phyloP scores from a whole-genome alignment of 2,888 invertebrate species.

The Mantis religiosa region DNA sequence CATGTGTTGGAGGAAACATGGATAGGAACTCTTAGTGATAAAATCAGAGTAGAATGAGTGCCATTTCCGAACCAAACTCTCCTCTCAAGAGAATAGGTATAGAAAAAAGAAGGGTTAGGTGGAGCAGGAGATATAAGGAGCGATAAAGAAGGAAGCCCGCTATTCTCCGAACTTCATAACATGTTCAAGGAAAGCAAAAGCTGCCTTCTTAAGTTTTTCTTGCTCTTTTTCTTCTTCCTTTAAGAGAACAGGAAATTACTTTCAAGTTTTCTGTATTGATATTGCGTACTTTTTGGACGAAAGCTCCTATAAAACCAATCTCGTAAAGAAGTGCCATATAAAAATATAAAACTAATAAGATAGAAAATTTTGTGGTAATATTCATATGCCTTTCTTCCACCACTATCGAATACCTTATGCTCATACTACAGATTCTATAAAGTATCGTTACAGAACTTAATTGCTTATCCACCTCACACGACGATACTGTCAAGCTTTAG shows the following conservation, averaged over 20 bases:
- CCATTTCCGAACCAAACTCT: conserved; percentile 12
- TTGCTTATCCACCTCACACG: no score
- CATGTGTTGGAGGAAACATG: conserved; percentile 22
- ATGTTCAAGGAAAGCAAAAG: not conserved
- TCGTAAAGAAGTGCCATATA: not conserved
- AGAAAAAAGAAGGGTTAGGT: not conserved
- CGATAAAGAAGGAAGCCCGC: conserved; percentile 16
- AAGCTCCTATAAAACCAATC: not conserved
- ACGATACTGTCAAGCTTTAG: no score
- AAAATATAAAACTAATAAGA: no score
- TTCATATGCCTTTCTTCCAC: no score
- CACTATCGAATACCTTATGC: no score
- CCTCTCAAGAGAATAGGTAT: not conserved
- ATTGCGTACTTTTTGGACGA: not conserved
- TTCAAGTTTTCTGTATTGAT: not conserved
- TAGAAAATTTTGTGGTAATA: no score
- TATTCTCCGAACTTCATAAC: conserved; percentile 22
- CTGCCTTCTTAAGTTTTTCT: not conserved
- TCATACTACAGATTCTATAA: no score
- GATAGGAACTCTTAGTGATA: conserved; percentile 11
- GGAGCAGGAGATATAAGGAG: conserved; percentile 3
- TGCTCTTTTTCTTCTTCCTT: not conserved
- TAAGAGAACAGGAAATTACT: not conserved
- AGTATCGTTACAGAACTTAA: no score
- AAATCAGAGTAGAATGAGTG: conserved; percentile 23